These are phyloP conservation scores for Calcarius ornatus DNA, from an alignment of 2,113 vertebrate species.

Conservation along the genomic window DNA sequence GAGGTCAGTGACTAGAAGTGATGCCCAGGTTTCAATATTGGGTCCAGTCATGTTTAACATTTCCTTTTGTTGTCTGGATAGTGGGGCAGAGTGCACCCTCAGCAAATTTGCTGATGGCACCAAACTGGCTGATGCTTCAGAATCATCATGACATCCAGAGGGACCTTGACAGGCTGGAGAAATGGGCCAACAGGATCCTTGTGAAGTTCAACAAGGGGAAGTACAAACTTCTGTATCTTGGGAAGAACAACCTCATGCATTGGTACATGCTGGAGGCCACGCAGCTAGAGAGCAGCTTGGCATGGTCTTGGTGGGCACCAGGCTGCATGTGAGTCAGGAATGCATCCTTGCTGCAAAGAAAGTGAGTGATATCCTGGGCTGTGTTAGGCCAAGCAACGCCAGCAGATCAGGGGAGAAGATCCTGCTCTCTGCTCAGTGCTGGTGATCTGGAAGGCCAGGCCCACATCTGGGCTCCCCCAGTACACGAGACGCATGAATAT, in stretches of 20 bases:
- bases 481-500: background rate
- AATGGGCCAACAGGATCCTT: too few relatives aligned
- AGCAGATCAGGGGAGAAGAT: background rate
- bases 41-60: background rate
- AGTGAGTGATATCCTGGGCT: rapidly evolving
- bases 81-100: background rate
- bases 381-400: background rate
- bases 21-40: background rate
- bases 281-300: background rate
- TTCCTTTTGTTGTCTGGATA: background rate
- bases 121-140: background rate
- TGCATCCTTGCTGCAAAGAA: background rate
- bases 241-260: background rate
- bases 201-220: background rate
- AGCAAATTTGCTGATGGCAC: background rate
- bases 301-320: background rate
- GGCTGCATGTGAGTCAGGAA: background rate
- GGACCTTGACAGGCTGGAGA: background rate
- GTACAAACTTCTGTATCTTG: background rate
- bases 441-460: background rate
- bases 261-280: background rate
- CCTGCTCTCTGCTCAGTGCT: background rate
- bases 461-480: background rate
- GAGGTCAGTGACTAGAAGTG: background rate
- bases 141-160: background rate